These are phyloP conservation scores for Gryllus longicercus DNA, from an alignment of 2,888 invertebrate genomes.

Conservation along the genomic window DNA sequence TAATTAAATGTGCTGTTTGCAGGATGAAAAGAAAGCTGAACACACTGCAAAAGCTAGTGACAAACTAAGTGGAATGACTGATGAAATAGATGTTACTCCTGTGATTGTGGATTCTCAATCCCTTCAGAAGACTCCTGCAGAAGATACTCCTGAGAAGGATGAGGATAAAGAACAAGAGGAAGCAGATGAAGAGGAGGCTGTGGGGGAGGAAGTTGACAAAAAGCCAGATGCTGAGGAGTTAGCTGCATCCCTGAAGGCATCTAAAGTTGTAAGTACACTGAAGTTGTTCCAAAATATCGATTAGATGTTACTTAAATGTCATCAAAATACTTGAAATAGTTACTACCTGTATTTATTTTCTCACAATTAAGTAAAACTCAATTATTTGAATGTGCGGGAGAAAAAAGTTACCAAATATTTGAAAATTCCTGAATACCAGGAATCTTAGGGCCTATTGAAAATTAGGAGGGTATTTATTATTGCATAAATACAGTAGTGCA, in stretches of 20 bases:
- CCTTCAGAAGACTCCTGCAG: neutral
- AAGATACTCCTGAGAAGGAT: slow-evolving; percentile 11
- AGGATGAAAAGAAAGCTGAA: too few species aligned
- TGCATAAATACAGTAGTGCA: too few species aligned
- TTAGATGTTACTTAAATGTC: neutral
- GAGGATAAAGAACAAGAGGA: slow-evolving; percentile 22
- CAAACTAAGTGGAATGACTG: neutral
- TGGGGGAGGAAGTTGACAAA: neutral
- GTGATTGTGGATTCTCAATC: neutral
- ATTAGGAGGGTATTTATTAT: too few species aligned
- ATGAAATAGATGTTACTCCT: neutral
- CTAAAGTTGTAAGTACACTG: neutral
- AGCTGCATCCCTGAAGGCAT: neutral
- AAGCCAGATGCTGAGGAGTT: neutral
- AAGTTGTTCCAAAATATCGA: neutral
- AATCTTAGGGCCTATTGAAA: too few species aligned
- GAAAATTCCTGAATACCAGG: too few species aligned
- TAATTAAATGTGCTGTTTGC: too few species aligned
- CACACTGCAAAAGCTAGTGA: too few species aligned
- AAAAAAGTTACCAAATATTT: too few species aligned
- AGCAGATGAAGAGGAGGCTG: slow-evolving; percentile 19
- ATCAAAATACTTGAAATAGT: neutral
- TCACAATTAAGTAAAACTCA: too few species aligned
- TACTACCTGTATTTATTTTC: neutral
- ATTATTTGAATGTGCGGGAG: too few species aligned